phyloP scores from a whole-genome alignment of 2,797 vertebrate species.

The Melanotaenia pygmaea region DNA sequence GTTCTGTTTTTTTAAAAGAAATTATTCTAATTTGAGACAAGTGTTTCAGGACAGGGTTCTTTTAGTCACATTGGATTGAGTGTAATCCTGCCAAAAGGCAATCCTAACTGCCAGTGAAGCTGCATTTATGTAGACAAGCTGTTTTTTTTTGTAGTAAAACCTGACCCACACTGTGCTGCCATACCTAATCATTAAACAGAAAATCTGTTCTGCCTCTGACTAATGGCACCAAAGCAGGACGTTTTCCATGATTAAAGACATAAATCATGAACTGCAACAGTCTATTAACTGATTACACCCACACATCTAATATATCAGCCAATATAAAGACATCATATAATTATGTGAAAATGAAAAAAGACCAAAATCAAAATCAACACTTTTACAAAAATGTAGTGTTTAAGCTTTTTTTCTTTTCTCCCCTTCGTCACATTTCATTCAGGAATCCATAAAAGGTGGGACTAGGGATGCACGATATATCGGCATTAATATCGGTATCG shows the following conservation, averaged over 20 bases:
- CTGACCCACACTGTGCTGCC: not conserved
- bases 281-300: conserved; percentile 34
- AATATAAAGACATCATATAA: conserved; percentile 24
- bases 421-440: not conserved
- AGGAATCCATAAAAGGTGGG: too few species aligned
- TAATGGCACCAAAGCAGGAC: conserved; percentile 14
- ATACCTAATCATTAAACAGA: conserved; percentile 4
- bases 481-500: too few species aligned
- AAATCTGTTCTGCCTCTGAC: conserved; percentile 5
- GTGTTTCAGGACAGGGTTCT: not conserved
- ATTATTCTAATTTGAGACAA: not conserved
- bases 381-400: not conserved
- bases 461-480: too few species aligned
- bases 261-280: conserved; percentile 27
- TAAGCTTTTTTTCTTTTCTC: not conserved
- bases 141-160: conserved; percentile 11
- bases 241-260: conserved; percentile 26
- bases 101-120: not conserved
- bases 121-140: conserved; percentile 10
- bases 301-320: conserved; percentile 22
- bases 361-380: not conserved
- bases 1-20: not conserved
- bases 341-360: conserved; percentile 9
- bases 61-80: not conserved
- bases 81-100: not conserved